Evolutionary conservation across 2,113 vertebrate species (phyloP).

Genomic region (Paralichthys olivaceus): DNA sequence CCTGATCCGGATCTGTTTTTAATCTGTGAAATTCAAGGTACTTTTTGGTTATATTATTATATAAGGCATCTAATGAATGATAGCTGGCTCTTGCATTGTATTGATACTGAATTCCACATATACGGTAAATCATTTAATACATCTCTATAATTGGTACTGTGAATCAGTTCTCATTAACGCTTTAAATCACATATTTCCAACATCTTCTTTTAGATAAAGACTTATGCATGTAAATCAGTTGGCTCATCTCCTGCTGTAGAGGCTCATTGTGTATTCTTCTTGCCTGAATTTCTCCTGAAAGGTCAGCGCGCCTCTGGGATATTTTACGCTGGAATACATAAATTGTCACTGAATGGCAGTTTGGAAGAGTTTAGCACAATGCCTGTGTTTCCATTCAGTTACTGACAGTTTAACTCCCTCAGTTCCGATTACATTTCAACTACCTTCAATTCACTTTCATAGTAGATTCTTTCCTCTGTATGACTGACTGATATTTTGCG

Average conservation of each 20-base stretch:
- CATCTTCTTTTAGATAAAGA: too few species aligned
- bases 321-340: slow-evolving; percentile 29
- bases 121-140: too few species aligned
- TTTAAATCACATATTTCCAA: too few species aligned
- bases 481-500: background rate
- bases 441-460: background rate
- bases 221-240: background rate
- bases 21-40: background rate
- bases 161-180: too few species aligned
- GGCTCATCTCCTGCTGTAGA: background rate
- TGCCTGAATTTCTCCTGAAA: slow-evolving; percentile 39
- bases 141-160: too few species aligned
- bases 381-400: background rate
- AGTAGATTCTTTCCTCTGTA: background rate
- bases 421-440: background rate
- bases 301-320: slow-evolving; percentile 36
- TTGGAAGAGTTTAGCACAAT: slow-evolving; percentile 19
- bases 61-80: background rate
- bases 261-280: slow-evolving; percentile 31
- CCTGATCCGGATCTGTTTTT: background rate
- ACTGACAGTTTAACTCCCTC: background rate
- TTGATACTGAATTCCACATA: too few species aligned
- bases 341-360: slow-evolving; percentile 37
- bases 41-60: background rate
- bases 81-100: background rate